phyloP scores from a whole-genome alignment of 1,140 invertebrate genomes.

The Caenorhabditis remanei region DNA sequence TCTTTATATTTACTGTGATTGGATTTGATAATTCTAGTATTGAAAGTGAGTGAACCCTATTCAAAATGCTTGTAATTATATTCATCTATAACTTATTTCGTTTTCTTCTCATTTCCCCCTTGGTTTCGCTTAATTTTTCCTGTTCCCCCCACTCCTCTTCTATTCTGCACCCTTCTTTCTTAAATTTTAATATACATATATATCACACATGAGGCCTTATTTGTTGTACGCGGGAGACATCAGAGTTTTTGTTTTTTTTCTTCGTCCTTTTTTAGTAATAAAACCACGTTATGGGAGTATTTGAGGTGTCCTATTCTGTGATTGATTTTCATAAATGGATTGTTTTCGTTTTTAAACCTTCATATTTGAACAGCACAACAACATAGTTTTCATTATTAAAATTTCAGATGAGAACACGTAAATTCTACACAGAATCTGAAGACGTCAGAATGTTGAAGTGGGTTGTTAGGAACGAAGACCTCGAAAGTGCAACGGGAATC shows the following conservation, averaged over 20 bases:
- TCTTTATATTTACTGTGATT: constrained; percentile 48
- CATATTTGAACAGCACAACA: neutral
- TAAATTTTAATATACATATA: constrained; percentile 28
- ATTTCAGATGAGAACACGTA: neutral
- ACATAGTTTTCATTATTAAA: no score
- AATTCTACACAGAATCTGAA: neutral
- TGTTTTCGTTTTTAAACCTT: neutral
- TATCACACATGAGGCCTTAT: constrained; percentile 55
- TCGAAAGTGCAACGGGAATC: no score
- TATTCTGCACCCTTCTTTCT: constrained; percentile 15
- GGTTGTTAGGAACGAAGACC: neutral
- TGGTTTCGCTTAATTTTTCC: constrained; percentile 32
- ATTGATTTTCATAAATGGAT: constrained; percentile 12
- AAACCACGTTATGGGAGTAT: constrained; percentile 39
- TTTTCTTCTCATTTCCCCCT: neutral
- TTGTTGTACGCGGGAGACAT: constrained; percentile 50
- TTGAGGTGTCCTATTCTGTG: neutral
- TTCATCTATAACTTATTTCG: constrained; percentile 37
- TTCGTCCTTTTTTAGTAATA: constrained; percentile 37
- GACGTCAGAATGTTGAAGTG: constrained; percentile 6
- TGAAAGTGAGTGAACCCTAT: constrained; percentile 43
- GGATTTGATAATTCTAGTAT: constrained; percentile 49
- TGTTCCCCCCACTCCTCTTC: neutral
- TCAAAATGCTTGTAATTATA: constrained; percentile 33
- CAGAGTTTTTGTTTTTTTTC: constrained; percentile 17